phyloP scores from a whole-genome alignment of 2,888 invertebrate genomes.

The Phorcus lineatus region DNA sequence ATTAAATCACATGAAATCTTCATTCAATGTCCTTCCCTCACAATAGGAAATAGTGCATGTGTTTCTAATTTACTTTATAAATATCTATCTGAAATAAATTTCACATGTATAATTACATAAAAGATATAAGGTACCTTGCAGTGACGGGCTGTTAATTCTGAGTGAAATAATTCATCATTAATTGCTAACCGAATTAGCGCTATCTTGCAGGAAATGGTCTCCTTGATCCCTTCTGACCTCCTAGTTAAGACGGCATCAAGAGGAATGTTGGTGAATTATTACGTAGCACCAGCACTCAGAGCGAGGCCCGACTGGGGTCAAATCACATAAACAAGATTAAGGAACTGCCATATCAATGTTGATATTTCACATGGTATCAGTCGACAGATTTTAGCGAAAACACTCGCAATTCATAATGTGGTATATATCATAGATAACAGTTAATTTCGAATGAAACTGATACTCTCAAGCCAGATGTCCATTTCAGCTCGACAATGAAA shows the following conservation, averaged over 20 bases:
- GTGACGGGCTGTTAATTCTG: neutral
- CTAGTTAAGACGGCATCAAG: neutral
- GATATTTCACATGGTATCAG: neutral
- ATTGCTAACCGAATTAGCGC: neutral
- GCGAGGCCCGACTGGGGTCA: neutral
- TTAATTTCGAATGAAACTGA: conserved; percentile 1
- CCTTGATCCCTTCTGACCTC: conserved; percentile 6
- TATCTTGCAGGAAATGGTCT: conserved; percentile 17
- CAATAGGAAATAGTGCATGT: too few relatives aligned
- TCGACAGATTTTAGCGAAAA: neutral
- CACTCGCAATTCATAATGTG: neutral
- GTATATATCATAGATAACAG: neutral
- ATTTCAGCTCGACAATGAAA: neutral
- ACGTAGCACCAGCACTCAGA: neutral
- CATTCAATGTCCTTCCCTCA: too few relatives aligned
- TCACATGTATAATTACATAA: neutral
- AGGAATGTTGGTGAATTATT: conserved; percentile 13
- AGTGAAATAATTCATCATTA: neutral
- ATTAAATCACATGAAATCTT: too few relatives aligned
- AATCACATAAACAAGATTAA: neutral
- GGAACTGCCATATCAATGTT: neutral
- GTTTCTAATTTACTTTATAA: too few relatives aligned
- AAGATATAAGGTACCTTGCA: neutral
- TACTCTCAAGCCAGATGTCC: neutral
- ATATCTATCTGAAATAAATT: too few relatives aligned